phyloP scores from a whole-genome alignment of 2,888 invertebrate genomes.

The Drosophila antonietae region DNA sequence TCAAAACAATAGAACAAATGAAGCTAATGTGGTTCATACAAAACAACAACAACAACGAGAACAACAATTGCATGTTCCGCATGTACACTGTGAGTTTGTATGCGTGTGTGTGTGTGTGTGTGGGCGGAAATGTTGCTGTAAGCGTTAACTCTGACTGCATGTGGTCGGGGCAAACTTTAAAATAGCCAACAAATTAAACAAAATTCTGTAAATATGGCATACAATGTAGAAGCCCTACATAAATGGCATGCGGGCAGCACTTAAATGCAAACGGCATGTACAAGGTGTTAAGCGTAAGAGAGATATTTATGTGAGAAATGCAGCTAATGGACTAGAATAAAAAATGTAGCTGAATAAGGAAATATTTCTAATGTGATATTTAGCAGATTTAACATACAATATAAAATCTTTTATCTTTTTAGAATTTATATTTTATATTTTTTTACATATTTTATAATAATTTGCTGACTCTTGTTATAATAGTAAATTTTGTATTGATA shows the following conservation, averaged over 20 bases:
- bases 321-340: background rate
- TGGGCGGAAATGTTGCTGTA: conserved; percentile 8
- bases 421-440: no score
- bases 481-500: no score
- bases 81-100: background rate
- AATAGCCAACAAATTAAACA: conserved; percentile 35
- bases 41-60: conserved; percentile 33
- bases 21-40: conserved; percentile 74
- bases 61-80: conserved; percentile 12
- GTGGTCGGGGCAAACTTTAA: conserved; percentile 43
- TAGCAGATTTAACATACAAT: no score
- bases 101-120: background rate
- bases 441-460: no score
- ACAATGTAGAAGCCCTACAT: background rate
- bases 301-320: background rate
- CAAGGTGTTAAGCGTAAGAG: background rate
- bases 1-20: conserved; percentile 82
- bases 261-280: background rate
- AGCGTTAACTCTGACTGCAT: conserved; percentile 19
- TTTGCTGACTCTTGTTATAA: no score
- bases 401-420: no score
- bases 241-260: background rate
- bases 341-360: background rate
- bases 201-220: conserved; percentile 4
- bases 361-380: background rate